phyloP scores from a whole-genome alignment of 2,113 vertebrate genomes.

The Erythrocercus mccallii region DNA sequence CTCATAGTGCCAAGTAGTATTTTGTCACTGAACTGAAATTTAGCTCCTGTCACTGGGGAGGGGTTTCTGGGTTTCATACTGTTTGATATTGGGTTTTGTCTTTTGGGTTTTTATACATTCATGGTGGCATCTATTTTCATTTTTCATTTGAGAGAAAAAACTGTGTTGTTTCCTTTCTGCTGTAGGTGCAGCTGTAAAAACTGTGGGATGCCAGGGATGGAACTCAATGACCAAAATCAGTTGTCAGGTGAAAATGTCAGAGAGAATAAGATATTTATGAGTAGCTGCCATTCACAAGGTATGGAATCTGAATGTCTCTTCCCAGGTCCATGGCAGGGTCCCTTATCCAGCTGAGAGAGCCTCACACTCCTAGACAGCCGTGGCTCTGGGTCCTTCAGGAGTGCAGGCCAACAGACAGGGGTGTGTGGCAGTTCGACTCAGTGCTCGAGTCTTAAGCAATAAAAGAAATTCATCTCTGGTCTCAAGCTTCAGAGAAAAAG shows the following conservation, averaged over 20 bases:
- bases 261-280: not conserved
- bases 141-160: not conserved
- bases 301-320: not conserved
- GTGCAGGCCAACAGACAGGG: not conserved
- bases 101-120: not conserved
- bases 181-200: not conserved
- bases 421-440: not conserved
- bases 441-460: not conserved
- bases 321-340: not conserved
- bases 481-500: not conserved
- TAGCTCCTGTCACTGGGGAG: not conserved
- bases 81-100: not conserved
- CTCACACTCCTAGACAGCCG: fast-evolving
- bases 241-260: not conserved
- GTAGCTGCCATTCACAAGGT: not conserved
- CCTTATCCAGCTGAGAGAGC: not conserved
- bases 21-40: not conserved
- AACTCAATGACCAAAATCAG: not conserved
- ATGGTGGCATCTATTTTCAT: not conserved
- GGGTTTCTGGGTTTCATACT: not conserved
- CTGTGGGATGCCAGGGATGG: not conserved
- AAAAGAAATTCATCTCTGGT: not conserved
- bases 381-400: not conserved
- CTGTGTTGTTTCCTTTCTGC: not conserved
- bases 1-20: not conserved